phyloP scores from a whole-genome alignment of 2,797 vertebrate species.

The Linurgus olivaceus region DNA sequence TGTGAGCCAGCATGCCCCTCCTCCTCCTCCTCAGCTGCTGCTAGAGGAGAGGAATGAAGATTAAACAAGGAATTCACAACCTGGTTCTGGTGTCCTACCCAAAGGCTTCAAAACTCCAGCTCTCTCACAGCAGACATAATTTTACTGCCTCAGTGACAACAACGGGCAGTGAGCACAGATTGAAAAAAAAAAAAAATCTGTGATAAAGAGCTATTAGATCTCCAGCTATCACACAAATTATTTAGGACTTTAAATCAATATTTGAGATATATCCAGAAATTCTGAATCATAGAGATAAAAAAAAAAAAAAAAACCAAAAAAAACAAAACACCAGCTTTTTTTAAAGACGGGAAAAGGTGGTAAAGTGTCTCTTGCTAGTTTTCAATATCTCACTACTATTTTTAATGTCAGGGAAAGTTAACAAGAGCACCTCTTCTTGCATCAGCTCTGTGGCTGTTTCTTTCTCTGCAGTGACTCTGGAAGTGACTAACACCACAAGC shows the following conservation, averaged over 20 bases:
- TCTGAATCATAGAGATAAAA: background rate
- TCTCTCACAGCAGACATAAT: background rate
- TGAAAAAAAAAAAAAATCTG: background rate
- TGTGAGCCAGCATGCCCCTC: fast-evolving
- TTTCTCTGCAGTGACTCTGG: background rate
- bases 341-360: background rate
- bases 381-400: background rate
- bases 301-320: background rate
- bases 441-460: background rate
- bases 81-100: background rate
- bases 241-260: background rate
- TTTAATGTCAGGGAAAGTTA: background rate
- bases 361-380: background rate
- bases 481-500: background rate
- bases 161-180: background rate
- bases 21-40: background rate
- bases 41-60: background rate
- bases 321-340: background rate
- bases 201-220: background rate
- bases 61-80: background rate
- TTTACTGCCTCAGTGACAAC: background rate
- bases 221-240: background rate
- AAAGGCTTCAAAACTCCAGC: background rate
- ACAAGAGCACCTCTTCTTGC: background rate
- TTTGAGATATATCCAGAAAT: background rate